These are phyloP conservation scores for Wasmannia auropunctata DNA, from an alignment of 1,140 invertebrate genomes.

Conservation along the genomic window DNA sequence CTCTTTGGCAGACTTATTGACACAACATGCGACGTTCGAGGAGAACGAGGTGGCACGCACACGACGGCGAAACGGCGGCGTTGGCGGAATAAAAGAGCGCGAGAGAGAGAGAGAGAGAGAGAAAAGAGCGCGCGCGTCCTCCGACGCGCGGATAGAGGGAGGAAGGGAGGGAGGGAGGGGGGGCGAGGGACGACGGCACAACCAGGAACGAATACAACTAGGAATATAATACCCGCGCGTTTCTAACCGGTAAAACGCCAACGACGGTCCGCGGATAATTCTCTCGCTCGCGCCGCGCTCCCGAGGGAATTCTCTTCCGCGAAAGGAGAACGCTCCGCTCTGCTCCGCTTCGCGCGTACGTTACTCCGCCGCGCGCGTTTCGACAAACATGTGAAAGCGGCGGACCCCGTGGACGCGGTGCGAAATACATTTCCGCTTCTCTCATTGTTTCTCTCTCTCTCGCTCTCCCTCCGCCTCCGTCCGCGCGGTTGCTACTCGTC, in stretches of 20 bases:
- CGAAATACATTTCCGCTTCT: slow-evolving; percentile 44
- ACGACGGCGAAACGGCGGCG: slow-evolving; percentile 46
- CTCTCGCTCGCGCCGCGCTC: neutral
- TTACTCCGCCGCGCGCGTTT: slow-evolving; percentile 28
- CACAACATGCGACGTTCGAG: slow-evolving; percentile 71
- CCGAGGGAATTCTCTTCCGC: neutral
- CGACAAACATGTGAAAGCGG: slow-evolving; percentile 63
- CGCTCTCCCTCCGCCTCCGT: neutral
- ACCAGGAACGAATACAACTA: slow-evolving; percentile 1
- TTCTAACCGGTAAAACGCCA: slow-evolving; percentile 46
- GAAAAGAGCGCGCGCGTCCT: neutral
- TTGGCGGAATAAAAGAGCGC: neutral
- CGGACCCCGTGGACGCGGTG: slow-evolving; percentile 30
- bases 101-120: neutral
- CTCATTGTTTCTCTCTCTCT: slow-evolving; percentile 18
- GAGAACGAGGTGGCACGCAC: slow-evolving; percentile 48
- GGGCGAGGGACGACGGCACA: neutral
- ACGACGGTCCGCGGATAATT: slow-evolving; percentile 3
- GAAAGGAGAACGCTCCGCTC: neutral
- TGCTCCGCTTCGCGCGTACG: neutral
- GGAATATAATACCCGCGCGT: slow-evolving; percentile 57
- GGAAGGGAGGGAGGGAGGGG: no score
- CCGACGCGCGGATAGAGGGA: neutral
- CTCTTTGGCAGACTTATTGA: slow-evolving; percentile 65
- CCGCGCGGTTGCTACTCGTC: slow-evolving; percentile 18